Percentiles rank a stretch among this genome's conserved stretches.
These are phyloP conservation scores for Lerista edwardsae DNA, from an alignment of 2,797 vertebrate species.

Conservation along the genomic window DNA sequence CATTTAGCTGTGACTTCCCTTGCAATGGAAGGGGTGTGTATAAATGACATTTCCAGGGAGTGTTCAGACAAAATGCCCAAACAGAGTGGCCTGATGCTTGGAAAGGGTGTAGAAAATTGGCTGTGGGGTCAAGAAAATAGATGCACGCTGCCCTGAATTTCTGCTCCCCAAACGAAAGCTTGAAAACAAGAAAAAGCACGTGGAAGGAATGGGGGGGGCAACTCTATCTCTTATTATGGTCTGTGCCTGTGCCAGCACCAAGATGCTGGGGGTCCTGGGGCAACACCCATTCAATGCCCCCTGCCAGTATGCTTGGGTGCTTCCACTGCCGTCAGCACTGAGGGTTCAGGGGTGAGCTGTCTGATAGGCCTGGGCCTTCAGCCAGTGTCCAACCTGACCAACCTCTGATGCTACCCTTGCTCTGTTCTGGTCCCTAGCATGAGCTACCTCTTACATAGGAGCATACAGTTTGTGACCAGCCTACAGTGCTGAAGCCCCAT, in stretches of 20 bases:
- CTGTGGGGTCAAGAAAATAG: not conserved
- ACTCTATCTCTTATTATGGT: not conserved
- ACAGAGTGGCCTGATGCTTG: not conserved
- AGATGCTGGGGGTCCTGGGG: too few relatives aligned
- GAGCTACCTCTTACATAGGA: not conserved
- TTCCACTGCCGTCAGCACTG: too few relatives aligned
- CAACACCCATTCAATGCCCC: too few relatives aligned
- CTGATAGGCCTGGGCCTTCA: too few relatives aligned
- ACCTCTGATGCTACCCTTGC: too few relatives aligned
- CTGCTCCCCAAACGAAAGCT: not conserved
- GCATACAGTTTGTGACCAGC: not conserved
- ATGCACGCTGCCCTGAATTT: not conserved
- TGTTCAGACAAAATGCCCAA: not conserved
- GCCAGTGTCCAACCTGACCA: too few relatives aligned
- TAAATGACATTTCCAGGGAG: not conserved
- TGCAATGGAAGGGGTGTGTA: not conserved
- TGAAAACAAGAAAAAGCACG: not conserved
- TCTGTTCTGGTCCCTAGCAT: not conserved
- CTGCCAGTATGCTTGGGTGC: too few relatives aligned
- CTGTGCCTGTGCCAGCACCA: too few relatives aligned
- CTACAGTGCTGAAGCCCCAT: not conserved
- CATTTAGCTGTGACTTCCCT: not conserved
- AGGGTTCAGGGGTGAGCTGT: too few relatives aligned
- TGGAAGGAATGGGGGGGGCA: not conserved
- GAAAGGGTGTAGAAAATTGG: not conserved